Percentiles rank a stretch among this genome's conserved stretches.
Conservation (phyloP, 1,140 invertebrate genomes). For the Ostrea edulis region DNA sequence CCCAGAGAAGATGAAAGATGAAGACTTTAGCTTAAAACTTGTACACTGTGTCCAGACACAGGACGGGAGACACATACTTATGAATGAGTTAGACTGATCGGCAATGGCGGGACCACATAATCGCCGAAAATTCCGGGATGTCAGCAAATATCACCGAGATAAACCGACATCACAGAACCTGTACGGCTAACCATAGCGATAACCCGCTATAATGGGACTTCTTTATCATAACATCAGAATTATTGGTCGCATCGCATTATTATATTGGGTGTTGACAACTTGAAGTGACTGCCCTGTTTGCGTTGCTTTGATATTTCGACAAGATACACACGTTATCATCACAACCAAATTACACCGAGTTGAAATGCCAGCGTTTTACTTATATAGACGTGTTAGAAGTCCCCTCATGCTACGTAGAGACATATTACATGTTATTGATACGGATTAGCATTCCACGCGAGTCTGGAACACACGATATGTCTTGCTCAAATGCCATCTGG, state of each 20-base stretch:
- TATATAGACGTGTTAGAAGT: constrained; percentile 30
- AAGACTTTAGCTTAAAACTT: no score
- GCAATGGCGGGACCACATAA: constrained; percentile 15
- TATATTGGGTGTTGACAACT: constrained; percentile 38
- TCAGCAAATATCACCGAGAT: constrained; percentile 28
- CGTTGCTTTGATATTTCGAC: constrained; percentile 38
- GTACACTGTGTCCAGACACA: background rate
- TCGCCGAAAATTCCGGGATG: constrained; percentile 20
- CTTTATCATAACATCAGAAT: constrained; percentile 39
- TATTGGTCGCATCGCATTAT: constrained; percentile 36
- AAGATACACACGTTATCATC: constrained; percentile 28
- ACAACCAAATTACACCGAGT: constrained; percentile 29
- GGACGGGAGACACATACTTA: background rate
- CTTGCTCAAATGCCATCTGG: background rate
- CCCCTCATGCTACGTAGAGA: background rate
- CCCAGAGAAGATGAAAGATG: background rate
- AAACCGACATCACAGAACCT: constrained; percentile 11
- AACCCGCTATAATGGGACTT: background rate
- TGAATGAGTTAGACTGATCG: background rate
- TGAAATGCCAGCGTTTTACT: constrained; percentile 27
- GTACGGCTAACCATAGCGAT: constrained; percentile 11
- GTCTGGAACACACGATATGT: constrained; percentile 24
- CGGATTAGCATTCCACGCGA: constrained; percentile 13
- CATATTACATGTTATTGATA: constrained; percentile 38
- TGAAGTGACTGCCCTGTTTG: constrained; percentile 31